These are phyloP conservation scores for Ricordea florida DNA, from an alignment of 92 coral and sea anemone genomes.

Conservation along the genomic window DNA sequence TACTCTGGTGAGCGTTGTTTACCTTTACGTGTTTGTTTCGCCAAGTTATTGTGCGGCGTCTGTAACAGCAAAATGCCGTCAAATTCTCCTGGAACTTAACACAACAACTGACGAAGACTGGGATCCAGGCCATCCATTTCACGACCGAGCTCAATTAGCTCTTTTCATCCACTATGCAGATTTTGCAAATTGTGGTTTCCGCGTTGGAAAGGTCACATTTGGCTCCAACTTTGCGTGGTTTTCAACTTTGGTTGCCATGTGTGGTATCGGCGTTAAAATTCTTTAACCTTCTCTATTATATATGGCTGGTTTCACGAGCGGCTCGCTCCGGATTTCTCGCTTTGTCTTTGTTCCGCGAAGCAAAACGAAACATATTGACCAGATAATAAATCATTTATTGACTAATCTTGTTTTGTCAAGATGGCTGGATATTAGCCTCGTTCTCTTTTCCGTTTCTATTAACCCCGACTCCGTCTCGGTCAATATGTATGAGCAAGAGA, in stretches of 20 bases:
- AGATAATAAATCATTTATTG: too few species aligned
- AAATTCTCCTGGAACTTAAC: constrained; percentile 63
- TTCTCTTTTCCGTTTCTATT: too few species aligned
- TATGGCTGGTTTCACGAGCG: too few species aligned
- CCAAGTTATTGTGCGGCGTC: constrained; percentile 80
- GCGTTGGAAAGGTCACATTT: constrained; percentile 55
- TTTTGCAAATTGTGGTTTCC: constrained; percentile 67
- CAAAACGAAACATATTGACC: too few species aligned
- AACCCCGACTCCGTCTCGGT: too few species aligned
- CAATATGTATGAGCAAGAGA: too few species aligned
- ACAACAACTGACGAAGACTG: constrained; percentile 65
- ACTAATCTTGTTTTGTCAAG: too few species aligned
- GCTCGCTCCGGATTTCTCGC: background rate
- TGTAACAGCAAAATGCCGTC: constrained; percentile 55
- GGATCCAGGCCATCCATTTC: constrained; percentile 56
- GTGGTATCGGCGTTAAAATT: constrained; percentile 53
- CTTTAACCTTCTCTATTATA: background rate
- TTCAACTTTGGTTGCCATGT: constrained; percentile 64
- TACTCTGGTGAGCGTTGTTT: background rate
- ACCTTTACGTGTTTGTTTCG: constrained; percentile 58
- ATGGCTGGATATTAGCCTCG: too few species aligned
- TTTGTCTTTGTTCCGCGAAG: too few species aligned
- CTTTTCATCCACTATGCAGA: constrained; percentile 74
- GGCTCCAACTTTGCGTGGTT: constrained; percentile 69
- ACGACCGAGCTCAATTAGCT: constrained; percentile 37